These are phyloP conservation scores for Paramisgurnus dabryanus DNA, from an alignment of 2,113 vertebrate genomes.

Conservation along the genomic window DNA sequence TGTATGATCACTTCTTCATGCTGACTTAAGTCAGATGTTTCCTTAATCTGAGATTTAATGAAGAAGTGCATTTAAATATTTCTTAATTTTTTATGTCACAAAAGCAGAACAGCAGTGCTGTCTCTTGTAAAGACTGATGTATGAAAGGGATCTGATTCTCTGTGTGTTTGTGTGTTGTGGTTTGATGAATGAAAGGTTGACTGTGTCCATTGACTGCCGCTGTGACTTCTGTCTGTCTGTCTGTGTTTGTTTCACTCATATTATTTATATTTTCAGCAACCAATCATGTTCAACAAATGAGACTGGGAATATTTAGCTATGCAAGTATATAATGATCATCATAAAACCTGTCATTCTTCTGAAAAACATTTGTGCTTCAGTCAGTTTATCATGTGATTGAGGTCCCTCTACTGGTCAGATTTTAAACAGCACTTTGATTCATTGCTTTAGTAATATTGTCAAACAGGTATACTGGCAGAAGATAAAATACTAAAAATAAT, in stretches of 20 bases:
- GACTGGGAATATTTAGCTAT: no score
- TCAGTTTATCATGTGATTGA: not conserved
- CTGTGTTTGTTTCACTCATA: not conserved
- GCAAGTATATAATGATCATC: no score
- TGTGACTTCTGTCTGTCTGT: not conserved
- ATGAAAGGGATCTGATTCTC: not conserved
- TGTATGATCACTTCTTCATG: no score
- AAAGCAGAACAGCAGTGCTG: not conserved
- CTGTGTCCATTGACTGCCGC: not conserved
- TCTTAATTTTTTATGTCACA: no score
- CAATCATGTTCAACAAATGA: no score
- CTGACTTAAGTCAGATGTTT: no score
- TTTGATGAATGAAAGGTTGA: conserved; percentile 1
- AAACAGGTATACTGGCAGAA: no score
- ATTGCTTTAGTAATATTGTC: no score
- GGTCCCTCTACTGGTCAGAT: conserved; percentile 8
- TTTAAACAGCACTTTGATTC: not conserved
- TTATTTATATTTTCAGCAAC: no score
- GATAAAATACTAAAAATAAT: no score
- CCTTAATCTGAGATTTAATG: no score
- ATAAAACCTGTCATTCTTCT: not conserved
- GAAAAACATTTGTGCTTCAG: not conserved
- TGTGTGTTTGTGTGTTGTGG: conserved; percentile 22
- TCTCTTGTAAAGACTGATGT: not conserved
- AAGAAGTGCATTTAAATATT: no score